Evolutionary conservation across 2,888 invertebrate genomes (phyloP).

Genomic region (Drosophila flavopinicola): DNA sequence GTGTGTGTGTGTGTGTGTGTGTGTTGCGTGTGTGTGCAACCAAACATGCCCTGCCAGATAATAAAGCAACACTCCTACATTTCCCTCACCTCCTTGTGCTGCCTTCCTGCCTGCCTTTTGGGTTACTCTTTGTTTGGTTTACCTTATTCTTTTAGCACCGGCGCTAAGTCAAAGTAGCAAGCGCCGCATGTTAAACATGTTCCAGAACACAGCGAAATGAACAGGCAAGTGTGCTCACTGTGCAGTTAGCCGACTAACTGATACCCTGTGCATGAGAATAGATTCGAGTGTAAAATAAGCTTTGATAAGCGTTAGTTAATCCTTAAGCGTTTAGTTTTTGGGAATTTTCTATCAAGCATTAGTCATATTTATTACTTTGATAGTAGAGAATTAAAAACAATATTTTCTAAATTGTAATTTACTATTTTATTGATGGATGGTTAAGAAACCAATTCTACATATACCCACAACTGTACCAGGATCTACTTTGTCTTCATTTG

Average conservation of each 20-base stretch:
- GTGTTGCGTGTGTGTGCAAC: constrained; percentile 28
- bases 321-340: too few relatives aligned
- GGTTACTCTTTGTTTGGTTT: constrained; percentile 61
- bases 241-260: background rate
- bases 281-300: too few relatives aligned
- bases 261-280: background rate
- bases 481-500: background rate
- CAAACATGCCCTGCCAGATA: constrained; percentile 34
- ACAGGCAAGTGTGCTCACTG: constrained; percentile 8
- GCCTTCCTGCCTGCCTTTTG: constrained; percentile 31
- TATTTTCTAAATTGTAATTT: background rate
- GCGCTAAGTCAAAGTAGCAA: constrained; percentile 75
- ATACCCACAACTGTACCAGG: too few relatives aligned
- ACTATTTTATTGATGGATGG: background rate
- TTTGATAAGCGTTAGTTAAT: too few relatives aligned
- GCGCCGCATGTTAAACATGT: constrained; percentile 77
- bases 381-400: background rate
- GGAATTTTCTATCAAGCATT: too few relatives aligned
- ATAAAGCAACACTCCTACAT: constrained; percentile 41
- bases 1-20: constrained; percentile 15
- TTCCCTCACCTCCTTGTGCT: constrained; percentile 15
- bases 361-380: too few relatives aligned
- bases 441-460: background rate
- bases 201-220: constrained; percentile 50
- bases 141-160: constrained; percentile 54